Evolutionary conservation across 1,140 invertebrate species (phyloP), one percentile per base, ranked within the genome.

Genomic region (Brachionus rubens): DNA sequence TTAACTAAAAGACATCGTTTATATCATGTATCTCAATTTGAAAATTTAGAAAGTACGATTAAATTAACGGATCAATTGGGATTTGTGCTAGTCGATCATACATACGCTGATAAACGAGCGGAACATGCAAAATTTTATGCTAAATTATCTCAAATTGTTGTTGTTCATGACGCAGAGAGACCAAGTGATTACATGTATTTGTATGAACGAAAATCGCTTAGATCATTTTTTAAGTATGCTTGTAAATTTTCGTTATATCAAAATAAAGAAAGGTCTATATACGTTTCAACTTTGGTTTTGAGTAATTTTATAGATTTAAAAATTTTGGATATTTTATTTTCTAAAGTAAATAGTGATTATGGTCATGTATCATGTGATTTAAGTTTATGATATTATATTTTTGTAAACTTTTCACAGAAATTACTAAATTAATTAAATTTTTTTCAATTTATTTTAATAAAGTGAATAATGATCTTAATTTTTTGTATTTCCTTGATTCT

Each of bases 201-300:
- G 16, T 72, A 72, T 54, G 36, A 72, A 36, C 7, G 16, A 72
- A 72, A 24, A 21, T 19, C 7, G 19, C n/a, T 72, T 4, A 16
- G 28, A 21, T 33, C 28, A 0, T 12, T 12, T 40, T 72, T 72
- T 41, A 72, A 72, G 21, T 48, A 72, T 26, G 46, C 41, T 19
- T 72, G 68, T 14, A 72, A 72, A 40, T 72, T 50, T 54, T 72
- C 68, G 24, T 24, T 72, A 19, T 72, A 19, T 24, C 28, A 72
- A 30, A 48, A 72, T 40, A n/a, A 48, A 10, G 21, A 33, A 9
- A n/a, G 5, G 26, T 21, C 41, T 2, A 36, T 16, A 0, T 72
- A 72, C 16, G 28, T 72, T 48, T 72, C 68, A 40, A 72, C 68
- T 10, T 24, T 72, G 3, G 19, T 72, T 9, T 30, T 72, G 43